Evolutionary conservation across 2,888 invertebrate species (phyloP), one percentile per base, ranked within the genome.

Genomic region (Luperina testacea): DNA sequence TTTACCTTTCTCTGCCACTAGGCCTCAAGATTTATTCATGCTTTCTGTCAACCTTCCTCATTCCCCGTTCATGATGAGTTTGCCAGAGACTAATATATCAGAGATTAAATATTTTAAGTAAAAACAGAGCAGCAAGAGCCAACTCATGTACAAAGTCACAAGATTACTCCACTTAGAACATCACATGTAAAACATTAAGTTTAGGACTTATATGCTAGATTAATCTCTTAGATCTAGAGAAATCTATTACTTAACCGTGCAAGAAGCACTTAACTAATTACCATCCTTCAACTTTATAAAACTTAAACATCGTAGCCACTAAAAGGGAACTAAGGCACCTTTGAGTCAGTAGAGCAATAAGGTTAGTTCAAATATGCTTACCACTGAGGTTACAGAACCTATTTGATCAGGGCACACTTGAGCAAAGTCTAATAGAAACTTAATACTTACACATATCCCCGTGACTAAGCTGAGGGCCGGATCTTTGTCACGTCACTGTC

Each of bases 381-480:
- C 80, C 42, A 42, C 68, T n/a, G 38, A 45, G 65, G 74, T 67
- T 65, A 75, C 78, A 71, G n/a, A 75, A n/a, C 69, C 70, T 81
- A 77, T 85, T 71, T 80, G 74, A 57, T 68, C 81, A 76, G 71
- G 73, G 65, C 75, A 79, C 72, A 68, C 79, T 85, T 75, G 65
- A 78, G 78, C 63, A 75, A 85, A 81, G 78, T 78, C 78, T 80
- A 89, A 88, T 88, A 89, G 88, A 90, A 89, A 90, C 86, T 81
- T 84, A 89, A 91, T 90, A 91, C 87, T 84, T 70, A 86, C 83
- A 82, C 84, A 87, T 86, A 85, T 87, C 79, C 83, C n/a, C 76
- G 84, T 72, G 76, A 70, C 80, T 77, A 84, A 85, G 81, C 76
- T 72, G 63, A 84, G 77, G 74, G 68, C 17, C 45, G 73, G 76